Conservation (phyloP, 2,888 invertebrate genomes). For the Calephelis perditalis region DNA sequence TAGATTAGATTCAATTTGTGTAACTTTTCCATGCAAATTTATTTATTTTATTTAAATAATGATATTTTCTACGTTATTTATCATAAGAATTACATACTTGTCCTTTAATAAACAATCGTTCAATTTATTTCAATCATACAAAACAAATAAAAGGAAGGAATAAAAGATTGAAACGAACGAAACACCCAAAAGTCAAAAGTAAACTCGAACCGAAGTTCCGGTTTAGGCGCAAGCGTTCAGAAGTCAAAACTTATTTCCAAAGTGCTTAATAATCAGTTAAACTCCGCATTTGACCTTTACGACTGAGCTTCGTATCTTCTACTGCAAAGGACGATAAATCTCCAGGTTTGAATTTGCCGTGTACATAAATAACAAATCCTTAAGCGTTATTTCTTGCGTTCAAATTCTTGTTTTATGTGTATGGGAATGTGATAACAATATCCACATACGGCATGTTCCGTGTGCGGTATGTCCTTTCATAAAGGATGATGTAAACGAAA, state of each 20-base stretch:
- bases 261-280: constrained; percentile 46
- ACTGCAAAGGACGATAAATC: constrained; percentile 58
- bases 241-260: constrained; percentile 43
- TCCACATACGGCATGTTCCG: constrained; percentile 31
- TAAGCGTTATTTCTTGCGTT: constrained; percentile 54
- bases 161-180: background rate
- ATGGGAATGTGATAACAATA: constrained; percentile 54
- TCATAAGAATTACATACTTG: no score
- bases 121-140: background rate
- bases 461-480: constrained; percentile 4
- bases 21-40: no score
- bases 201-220: constrained; percentile 37
- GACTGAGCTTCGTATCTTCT: constrained; percentile 46
- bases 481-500: background rate
- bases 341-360: constrained; percentile 52
- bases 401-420: constrained; percentile 50
- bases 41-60: no score
- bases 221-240: constrained; percentile 35
- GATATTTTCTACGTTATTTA: no score
- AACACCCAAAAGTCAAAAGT: constrained; percentile 20
- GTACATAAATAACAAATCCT: constrained; percentile 60
- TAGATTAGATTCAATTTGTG: no score
- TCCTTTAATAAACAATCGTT: background rate
- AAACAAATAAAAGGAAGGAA: background rate
- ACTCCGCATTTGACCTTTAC: constrained; percentile 48